phyloP scores from a whole-genome alignment of 2,797 vertebrate genomes.

The Graptemys geographica region DNA sequence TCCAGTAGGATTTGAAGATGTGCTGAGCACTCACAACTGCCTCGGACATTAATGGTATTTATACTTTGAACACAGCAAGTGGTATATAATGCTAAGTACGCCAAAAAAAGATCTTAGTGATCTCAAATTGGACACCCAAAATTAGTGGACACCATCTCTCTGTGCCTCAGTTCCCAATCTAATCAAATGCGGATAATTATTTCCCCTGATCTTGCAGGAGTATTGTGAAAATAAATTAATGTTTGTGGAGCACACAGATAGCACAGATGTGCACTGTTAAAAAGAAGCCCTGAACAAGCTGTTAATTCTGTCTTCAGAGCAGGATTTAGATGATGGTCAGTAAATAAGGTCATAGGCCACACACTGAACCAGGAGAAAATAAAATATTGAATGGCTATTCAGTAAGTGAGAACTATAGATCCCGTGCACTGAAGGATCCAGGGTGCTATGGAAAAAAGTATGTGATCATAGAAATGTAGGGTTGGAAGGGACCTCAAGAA shows the following conservation, averaged over 20 bases:
- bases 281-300: neutral
- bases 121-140: neutral
- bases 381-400: fast-evolving
- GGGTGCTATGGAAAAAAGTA: neutral
- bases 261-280: neutral
- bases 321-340: neutral
- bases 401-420: neutral
- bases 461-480: neutral
- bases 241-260: neutral
- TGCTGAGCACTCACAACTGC: neutral
- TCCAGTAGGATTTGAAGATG: neutral
- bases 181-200: too few relatives aligned
- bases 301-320: neutral
- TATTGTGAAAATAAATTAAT: too few relatives aligned
- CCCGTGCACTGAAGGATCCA: neutral
- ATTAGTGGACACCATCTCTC: neutral
- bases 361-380: neutral
- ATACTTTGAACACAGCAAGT: neutral
- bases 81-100: neutral
- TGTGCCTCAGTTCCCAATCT: too few relatives aligned
- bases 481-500: too few relatives aligned
- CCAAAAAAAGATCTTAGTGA: neutral
- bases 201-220: too few relatives aligned
- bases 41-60: neutral
- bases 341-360: neutral